Evolutionary conservation across 2,797 vertebrate genomes (phyloP), one percentile per base, ranked within the genome.

Genomic region (Columba guinea): DNA sequence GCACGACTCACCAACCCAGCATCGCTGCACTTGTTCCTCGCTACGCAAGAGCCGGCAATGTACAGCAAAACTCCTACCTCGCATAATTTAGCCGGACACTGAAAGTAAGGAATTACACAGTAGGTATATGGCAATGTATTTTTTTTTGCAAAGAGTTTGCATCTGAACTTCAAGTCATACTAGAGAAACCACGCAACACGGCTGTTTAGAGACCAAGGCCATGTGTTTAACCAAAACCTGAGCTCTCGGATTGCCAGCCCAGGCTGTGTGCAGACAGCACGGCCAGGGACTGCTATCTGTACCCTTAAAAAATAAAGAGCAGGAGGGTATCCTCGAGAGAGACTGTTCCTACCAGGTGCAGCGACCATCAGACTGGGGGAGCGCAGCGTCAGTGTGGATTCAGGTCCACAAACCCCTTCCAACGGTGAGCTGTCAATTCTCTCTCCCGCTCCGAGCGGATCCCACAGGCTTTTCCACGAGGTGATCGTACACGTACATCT

Each of bases 1-100:
- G 59, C 37, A 39, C 0, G 1, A 51, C 18, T 37, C 9, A 53
- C 52, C 0, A 0, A 10, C 32, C 8, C 4, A 2, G 56, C 2
- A 4, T 3, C 24, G 35, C 71, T 13, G 10, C 0, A 0, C 14
- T 76, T 23, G 24, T 3, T 83, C 53, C 20, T 87, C 12, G 0
- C 5, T 30, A 15, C 2, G 7, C 3, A 88, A 51, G 37, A 73
- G 41, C 23, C 6, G 4, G 23, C 1, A 35, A 46, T 4, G 1
- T 8, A 41, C 26, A 56, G 55, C 24, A 41, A 10, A 64, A 37
- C 19, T 30, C 73, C 10, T 37, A 21, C 26, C 52, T 34, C 22
- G 15, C 1, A 1, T 23, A 13, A 28, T 11, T 52, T 28, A 51
- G 44, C 0, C 30, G 53, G 49, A 49, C 5, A 2, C 1, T 28